Percentiles rank a stretch among this genome's conserved stretches.
phyloP scores from a whole-genome alignment of 2,113 vertebrate species.

The Epinephelus cyanopodus region DNA sequence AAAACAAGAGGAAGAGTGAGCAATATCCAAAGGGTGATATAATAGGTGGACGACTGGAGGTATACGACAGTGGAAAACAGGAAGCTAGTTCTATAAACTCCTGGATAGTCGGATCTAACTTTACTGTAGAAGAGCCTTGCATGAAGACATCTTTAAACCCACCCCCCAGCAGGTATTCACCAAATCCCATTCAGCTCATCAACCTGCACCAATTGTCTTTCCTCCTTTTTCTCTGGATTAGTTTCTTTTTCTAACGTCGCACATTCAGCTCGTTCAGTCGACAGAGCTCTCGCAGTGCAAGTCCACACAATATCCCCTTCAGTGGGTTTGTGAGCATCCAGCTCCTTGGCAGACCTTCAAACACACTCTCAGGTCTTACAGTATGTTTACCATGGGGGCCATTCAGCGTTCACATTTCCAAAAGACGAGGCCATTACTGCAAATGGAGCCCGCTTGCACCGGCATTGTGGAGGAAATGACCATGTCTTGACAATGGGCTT shows the following conservation, averaged over 20 bases:
- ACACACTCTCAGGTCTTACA: slow-evolving; percentile 66
- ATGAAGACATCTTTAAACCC: slow-evolving; percentile 11
- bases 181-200: slow-evolving; percentile 22
- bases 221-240: slow-evolving; percentile 6
- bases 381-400: slow-evolving; percentile 68
- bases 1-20: slow-evolving; percentile 66
- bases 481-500: slow-evolving; percentile 77
- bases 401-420: slow-evolving; percentile 60
- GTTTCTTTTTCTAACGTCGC: not conserved
- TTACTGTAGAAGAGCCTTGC: not conserved
- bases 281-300: slow-evolving; percentile 20
- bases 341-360: slow-evolving; percentile 71
- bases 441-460: slow-evolving; percentile 73
- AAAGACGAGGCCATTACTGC: slow-evolving; percentile 70
- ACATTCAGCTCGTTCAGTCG: slow-evolving; percentile 20
- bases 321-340: slow-evolving; percentile 24
- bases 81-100: slow-evolving; percentile 11
- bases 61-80: not conserved
- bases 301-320: slow-evolving; percentile 45
- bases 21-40: slow-evolving; percentile 70
- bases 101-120: not conserved
- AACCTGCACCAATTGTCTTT: slow-evolving; percentile 13
- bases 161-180: slow-evolving; percentile 20
- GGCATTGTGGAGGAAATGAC: slow-evolving; percentile 75
- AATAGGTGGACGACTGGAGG: slow-evolving; percentile 41